phyloP scores from a whole-genome alignment of 2,888 invertebrate genomes.

The Xylophagus ater region DNA sequence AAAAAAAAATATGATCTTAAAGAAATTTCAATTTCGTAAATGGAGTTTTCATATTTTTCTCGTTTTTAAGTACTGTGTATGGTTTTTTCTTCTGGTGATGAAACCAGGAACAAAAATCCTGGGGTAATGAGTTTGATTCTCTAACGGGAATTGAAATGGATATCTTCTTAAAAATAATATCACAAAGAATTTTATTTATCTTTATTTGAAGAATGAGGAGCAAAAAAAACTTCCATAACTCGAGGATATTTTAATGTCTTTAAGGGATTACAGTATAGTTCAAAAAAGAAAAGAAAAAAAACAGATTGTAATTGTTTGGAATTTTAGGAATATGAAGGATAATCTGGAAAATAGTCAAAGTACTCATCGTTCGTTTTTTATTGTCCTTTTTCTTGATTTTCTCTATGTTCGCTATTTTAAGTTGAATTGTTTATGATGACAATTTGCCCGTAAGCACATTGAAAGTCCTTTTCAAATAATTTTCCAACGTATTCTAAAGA shows the following conservation, averaged over 20 bases:
- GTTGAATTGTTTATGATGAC: conserved; percentile 4
- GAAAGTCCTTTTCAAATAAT: neutral
- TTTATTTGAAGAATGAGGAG: neutral
- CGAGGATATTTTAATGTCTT: conserved; percentile 11
- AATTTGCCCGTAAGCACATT: neutral
- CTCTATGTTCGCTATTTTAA: neutral
- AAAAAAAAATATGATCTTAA: conserved; percentile 1
- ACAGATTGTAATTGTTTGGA: conserved; percentile 12
- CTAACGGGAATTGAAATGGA: neutral
- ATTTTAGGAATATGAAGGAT: conserved; percentile 8
- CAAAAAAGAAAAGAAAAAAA: conserved; percentile 6
- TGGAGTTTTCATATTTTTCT: conserved; percentile 11
- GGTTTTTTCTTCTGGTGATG: neutral
- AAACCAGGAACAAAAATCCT: too few relatives aligned
- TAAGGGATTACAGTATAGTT: too few relatives aligned
- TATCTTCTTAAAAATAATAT: neutral
- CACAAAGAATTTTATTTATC: neutral
- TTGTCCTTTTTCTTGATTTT: neutral
- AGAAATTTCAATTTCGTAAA: conserved; percentile 13
- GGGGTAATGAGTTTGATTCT: neutral
- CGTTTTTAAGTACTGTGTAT: neutral
- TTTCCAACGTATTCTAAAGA: neutral
- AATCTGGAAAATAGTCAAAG: too few relatives aligned
- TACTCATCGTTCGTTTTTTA: too few relatives aligned
- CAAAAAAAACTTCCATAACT: neutral